Evolutionary conservation across 2,888 invertebrate genomes (phyloP).

Genomic region (Hecatera dysodea): DNA sequence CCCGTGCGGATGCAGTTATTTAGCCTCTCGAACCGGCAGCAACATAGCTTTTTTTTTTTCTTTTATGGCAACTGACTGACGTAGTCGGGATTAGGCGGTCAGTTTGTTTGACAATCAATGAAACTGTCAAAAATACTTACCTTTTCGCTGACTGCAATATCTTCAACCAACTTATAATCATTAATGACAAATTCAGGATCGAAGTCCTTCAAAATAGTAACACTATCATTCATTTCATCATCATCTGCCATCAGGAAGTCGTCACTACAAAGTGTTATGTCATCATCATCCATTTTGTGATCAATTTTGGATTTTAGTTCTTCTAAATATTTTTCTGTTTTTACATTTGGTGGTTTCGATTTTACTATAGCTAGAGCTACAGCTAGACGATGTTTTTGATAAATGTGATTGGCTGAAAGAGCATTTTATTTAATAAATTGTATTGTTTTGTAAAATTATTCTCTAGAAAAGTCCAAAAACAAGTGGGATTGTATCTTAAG

Average conservation of each 20-base stretch:
- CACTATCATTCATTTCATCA: slow-evolving; percentile 51
- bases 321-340: slow-evolving; percentile 70
- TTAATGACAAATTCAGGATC: slow-evolving; percentile 20
- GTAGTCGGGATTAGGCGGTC: too few relatives aligned
- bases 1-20: too few relatives aligned
- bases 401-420: slow-evolving; percentile 75
- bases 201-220: slow-evolving; percentile 50
- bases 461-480: background rate
- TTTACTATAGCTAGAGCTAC: slow-evolving; percentile 76
- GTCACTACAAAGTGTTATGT: slow-evolving; percentile 74
- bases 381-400: slow-evolving; percentile 76
- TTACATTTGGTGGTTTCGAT: slow-evolving; percentile 73
- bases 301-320: slow-evolving; percentile 70
- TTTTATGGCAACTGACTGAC: too few relatives aligned
- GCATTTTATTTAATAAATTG: too few relatives aligned
- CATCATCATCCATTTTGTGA: slow-evolving; percentile 67
- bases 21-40: too few relatives aligned
- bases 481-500: background rate
- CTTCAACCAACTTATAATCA: slow-evolving; percentile 2
- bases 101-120: too few relatives aligned
- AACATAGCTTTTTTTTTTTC: too few relatives aligned
- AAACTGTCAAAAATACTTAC: background rate
- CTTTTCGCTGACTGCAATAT: slow-evolving; percentile 10
- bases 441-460: background rate
- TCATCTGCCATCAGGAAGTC: slow-evolving; percentile 74